These are phyloP conservation scores for Halcyon badia DNA, from an alignment of 2,797 vertebrate genomes.

Conservation along the genomic window DNA sequence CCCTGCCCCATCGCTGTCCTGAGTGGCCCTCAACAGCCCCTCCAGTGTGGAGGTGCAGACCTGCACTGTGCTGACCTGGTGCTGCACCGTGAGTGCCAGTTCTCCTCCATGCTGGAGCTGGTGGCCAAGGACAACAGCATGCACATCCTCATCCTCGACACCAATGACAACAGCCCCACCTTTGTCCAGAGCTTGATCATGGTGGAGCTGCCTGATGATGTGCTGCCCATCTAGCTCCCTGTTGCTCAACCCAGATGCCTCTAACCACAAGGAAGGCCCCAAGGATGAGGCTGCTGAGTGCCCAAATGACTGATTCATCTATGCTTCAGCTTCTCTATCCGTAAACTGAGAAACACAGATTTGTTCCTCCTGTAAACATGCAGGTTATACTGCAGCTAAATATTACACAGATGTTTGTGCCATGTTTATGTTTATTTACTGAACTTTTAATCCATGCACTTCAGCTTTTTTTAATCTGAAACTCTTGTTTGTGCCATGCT, in stretches of 20 bases:
- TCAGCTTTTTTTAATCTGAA: background rate
- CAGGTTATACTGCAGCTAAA: background rate
- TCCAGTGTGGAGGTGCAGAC: conserved; percentile 91
- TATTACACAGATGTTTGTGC: background rate
- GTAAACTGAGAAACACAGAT: background rate
- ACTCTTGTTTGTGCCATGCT: background rate
- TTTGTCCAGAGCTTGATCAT: conserved; percentile 84
- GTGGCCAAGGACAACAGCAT: conserved; percentile 91
- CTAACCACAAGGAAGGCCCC: accelerated
- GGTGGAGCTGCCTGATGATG: conserved; percentile 86
- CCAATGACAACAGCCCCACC: conserved; percentile 87
- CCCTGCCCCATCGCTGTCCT: conserved; percentile 42
- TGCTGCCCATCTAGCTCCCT: conserved; percentile 75
- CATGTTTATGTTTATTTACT: background rate
- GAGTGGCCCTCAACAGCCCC: conserved; percentile 86
- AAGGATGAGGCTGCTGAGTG: accelerated
- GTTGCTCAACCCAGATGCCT: conserved; percentile 81
- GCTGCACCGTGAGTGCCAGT: conserved; percentile 91
- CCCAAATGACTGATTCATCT: background rate
- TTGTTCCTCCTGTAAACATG: background rate
- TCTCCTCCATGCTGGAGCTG: conserved; percentile 88
- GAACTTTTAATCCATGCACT: background rate
- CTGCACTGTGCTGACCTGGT: conserved; percentile 93
- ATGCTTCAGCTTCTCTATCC: background rate
- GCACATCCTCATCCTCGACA: conserved; percentile 85